Percentiles rank a stretch among this genome's conserved stretches.
Evolutionary conservation across 2,797 vertebrate genomes (phyloP).

Genomic region (Champsocephalus gunnari): DNA sequence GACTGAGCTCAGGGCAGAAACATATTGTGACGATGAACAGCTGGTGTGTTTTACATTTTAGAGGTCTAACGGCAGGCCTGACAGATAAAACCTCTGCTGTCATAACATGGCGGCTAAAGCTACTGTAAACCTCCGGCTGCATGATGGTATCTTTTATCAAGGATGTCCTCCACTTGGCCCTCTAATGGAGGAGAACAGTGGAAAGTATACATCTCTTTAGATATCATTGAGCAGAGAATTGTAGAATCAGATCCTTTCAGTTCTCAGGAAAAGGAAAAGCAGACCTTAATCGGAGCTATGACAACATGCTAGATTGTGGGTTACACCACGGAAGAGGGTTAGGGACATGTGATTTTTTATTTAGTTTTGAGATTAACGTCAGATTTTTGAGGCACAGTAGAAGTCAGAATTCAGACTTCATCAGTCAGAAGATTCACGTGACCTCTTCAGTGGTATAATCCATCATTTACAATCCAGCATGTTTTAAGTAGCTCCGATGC

Average conservation of each 20-base stretch:
- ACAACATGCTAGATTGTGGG: too few relatives aligned
- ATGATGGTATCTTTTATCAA: neutral
- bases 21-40: conserved; percentile 28
- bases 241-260: neutral
- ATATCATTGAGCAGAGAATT: neutral
- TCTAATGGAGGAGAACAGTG: too few relatives aligned
- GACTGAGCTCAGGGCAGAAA: conserved; percentile 11
- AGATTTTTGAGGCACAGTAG: too few relatives aligned
- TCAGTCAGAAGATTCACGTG: too few relatives aligned
- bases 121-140: neutral
- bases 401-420: too few relatives aligned
- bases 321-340: neutral
- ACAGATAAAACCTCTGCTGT: conserved; percentile 9
- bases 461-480: too few relatives aligned
- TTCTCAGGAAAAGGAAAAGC: too few relatives aligned
- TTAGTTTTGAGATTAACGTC: too few relatives aligned
- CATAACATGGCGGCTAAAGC: conserved; percentile 34
- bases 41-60: conserved; percentile 52
- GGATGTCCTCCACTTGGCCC: neutral
- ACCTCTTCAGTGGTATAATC: too few relatives aligned
- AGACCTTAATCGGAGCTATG: too few relatives aligned
- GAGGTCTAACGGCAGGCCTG: conserved; percentile 21
- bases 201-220: neutral
- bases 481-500: too few relatives aligned
- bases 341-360: too few relatives aligned